Evolutionary conservation across 1,140 invertebrate genomes (phyloP), one percentile per base, ranked within the genome.

Genomic region (Apis laboriosa): DNA sequence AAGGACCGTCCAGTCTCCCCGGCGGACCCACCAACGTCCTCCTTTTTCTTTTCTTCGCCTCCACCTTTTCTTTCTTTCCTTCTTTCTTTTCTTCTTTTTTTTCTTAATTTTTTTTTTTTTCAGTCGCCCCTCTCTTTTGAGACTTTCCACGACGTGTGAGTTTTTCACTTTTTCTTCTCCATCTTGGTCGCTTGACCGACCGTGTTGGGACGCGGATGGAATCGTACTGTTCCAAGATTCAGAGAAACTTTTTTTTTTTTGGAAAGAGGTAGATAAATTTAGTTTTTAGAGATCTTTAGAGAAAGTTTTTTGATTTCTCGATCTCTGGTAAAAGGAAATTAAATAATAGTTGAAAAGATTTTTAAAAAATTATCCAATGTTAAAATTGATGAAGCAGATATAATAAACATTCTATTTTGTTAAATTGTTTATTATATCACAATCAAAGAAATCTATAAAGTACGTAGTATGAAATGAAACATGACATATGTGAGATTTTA

Each of bases 151-250:
- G 28, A 79, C 34, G 56, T 53, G 68, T 64, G 34, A n/a, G 71
- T 71, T 60, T 71, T 60, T 80, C 77, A 64, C 63, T 28, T 61
- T n/a, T 21, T 17, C 43, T 55, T 49, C 75, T 64, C 75, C 75
- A 58, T 68, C 75, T 71, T 86, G 34, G 85, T 67, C 34, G 72
- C 61, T 55, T 43, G 61, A 24, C 66, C 67, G 53, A 76, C n/a
- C 56, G 56, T n/a, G 66, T 28, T 72, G 73, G 73, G 86, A 75
- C 70, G 68, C 77, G 80, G 58, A 51, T 63, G 58, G 55, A 80
- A 86, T 87, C 76, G 70, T 72, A 87, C 79, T 67, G 75, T 74
- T 71, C 77, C 67, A 74, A 68, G 77, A 86, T 86, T 86, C 70
- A 73, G 56, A 81, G 78, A 81, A 80, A 87, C 86, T 87, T 77